Base-by-base conservation (phyloP, 2,888 invertebrate genomes). In the Pollenia labialis region DNA sequence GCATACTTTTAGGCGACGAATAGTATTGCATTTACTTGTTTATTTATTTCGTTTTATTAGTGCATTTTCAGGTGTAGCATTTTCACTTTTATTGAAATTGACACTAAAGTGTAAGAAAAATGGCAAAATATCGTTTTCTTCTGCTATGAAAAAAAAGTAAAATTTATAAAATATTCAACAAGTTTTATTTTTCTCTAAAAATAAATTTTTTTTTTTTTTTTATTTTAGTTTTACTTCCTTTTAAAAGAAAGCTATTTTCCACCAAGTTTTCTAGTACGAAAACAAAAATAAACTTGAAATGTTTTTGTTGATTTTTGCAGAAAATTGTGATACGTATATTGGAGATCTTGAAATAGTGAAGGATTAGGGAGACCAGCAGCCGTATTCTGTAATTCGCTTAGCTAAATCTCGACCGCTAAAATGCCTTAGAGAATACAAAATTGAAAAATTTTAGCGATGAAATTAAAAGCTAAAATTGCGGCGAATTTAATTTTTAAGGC, bases 161-260 rank as follows among this genome's bases (percentile, higher is more conserved):
- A 46, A 23, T 23, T n/a, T 76, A 64, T 76, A 58, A 77, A 66
- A 77, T 66, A 77, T 68, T 66, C 77, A 68, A 77, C 64, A 76
- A 77, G 77, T 68, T 68, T 68, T 40, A 3, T 72, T 23, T 48
- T 48, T 1, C 44, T 18, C 46, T 32, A 32, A 12, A 32, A 32
- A 14, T 66, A 32, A 18, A 44, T 46, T 18, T 2, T 23, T 50
- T 32, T 48, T 40, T 16, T 4, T 52, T 2, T 23, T 23, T 23
- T 23, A 18, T 2, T 23, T 23, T 32, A 32, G 32, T 32, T 60
- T 64, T 44, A 64, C 44, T 64, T 64, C 44, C 11, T 64, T 16
- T 44, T 18, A 18, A 12, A 1, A 18, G 18, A 44, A 46, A 18
- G 18, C 11, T 44, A n/a, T 58, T 58, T n/a, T 12, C 23, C 14